A percentile compares a stretch with the other conserved stretches of the same genome.
Evolutionary conservation across 2,888 invertebrate genomes (phyloP).

Genomic region (Dolichopus griseipennis): DNA sequence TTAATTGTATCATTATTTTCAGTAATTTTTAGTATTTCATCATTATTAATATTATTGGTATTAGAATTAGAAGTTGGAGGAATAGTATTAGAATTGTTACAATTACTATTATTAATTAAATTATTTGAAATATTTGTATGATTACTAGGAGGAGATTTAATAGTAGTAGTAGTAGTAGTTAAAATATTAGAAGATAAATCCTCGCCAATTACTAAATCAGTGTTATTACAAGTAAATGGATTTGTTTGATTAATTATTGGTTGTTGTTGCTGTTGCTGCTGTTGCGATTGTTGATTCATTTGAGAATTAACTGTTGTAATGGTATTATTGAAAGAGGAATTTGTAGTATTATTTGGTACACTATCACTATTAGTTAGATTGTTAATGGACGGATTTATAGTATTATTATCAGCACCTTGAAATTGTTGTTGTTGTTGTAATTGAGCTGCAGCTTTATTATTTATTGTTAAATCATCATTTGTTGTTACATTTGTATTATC

Average conservation of each 20-base stretch:
- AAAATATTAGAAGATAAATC: too few species aligned
- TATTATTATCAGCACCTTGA: constrained; percentile 5
- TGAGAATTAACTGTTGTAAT: not conserved
- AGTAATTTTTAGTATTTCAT: constrained; percentile 6
- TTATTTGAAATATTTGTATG: not conserved
- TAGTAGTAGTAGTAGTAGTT: not conserved
- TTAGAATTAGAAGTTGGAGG: constrained; percentile 7
- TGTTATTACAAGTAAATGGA: not conserved
- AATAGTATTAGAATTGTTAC: constrained; percentile 23
- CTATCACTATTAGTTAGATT: not conserved
- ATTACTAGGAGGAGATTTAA: not conserved
- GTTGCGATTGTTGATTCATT: not conserved
- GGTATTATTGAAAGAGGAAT: not conserved
- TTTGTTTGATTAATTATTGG: constrained; percentile 3
- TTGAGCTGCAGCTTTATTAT: not conserved
- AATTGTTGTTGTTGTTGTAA: not conserved
- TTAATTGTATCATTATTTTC: not conserved
- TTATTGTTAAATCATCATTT: too few species aligned
- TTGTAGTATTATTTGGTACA: not conserved
- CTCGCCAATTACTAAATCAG: not conserved
- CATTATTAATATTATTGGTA: not conserved
- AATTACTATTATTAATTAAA: constrained; percentile 21
- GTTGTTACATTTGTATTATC: not conserved
- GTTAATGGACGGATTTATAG: not conserved
- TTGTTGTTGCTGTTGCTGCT: constrained; percentile 15